Base-by-base conservation (phyloP, 2,113 vertebrate genomes). In the Cyprinodon brontotheroides region DNA sequence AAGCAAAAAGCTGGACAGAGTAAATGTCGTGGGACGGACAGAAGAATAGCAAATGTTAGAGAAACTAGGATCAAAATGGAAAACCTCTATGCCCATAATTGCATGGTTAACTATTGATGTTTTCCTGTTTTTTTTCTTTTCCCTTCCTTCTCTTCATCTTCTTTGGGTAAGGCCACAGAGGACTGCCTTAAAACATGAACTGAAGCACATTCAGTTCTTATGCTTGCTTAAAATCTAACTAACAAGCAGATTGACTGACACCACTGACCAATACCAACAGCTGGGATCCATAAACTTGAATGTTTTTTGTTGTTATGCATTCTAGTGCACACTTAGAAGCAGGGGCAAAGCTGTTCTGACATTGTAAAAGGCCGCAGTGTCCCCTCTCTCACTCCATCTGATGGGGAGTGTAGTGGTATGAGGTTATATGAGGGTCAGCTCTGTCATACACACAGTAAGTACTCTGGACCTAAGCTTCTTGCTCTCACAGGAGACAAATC, bases 1-100 rank as follows among this genome's bases (percentile, higher is more conserved):
- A 81, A 65, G 63, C 61, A 81, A 66, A 64, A 72, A 81, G 45
- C 20, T 68, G 83, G 86, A 90, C 86, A 72, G 76, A 75, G 62
- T 67, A 69, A 41, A 37, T 45, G 77, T 50, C 22, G 3, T 70
- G 72, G 65, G 75, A 65, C 37, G 60, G 68, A 60, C 64, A 37
- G 11, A 37, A 70, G 75, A 66, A 37, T 37, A 38, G 20, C 50
- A 74, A 74, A 73, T 68, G 71, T 61, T 14, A 66, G 38, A 75
- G 38, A 75, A 20, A 47, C 50, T 15, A 29, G 66, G 61, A 64
- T 81, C 48, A 60, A 66, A 87, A 76, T 14, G n/a, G 38, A 48
- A 69, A 38, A 61, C 20, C 60, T 13, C 50, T 50, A 61, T 22
- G 47, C 59, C 65, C 37, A n/a, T 12, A 45, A 45, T 36, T 64